Evolutionary conservation across 2,797 vertebrate species (phyloP).

Genomic region (Gastrophryne carolinensis): DNA sequence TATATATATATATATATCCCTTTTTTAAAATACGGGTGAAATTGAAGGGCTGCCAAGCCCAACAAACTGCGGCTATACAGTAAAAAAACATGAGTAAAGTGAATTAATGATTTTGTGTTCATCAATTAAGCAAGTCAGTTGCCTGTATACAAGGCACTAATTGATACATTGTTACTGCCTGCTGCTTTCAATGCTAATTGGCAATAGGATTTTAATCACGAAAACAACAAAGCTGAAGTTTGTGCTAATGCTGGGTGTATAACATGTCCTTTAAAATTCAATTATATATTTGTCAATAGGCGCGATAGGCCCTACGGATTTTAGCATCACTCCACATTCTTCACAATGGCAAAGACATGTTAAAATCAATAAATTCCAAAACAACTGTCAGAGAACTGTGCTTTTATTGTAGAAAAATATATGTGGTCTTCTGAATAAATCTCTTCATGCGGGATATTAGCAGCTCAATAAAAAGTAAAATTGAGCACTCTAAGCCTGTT

Average conservation of each 20-base stretch:
- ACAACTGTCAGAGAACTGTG: constrained; percentile 1
- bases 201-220: not conserved
- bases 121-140: not conserved
- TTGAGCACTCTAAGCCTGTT: not conserved
- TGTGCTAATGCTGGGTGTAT: not conserved
- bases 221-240: not conserved
- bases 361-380: constrained; percentile 33
- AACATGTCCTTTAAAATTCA: not conserved
- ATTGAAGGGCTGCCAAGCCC: too few species aligned
- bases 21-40: too few species aligned
- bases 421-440: constrained; percentile 1
- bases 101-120: too few species aligned
- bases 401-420: not conserved
- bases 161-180: not conserved
- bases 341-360: constrained; percentile 2
- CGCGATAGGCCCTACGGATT: not conserved
- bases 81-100: too few species aligned
- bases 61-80: too few species aligned
- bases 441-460: constrained; percentile 7
- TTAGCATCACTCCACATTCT: constrained; percentile 6
- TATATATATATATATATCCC: too few species aligned
- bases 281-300: constrained; percentile 10
- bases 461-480: not conserved
- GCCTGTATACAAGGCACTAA: not conserved
- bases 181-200: not conserved